Evolutionary conservation across 2,113 vertebrate species (phyloP), one percentile per base, ranked within the genome.

Genomic region (Leucoraja erinaceus): DNA sequence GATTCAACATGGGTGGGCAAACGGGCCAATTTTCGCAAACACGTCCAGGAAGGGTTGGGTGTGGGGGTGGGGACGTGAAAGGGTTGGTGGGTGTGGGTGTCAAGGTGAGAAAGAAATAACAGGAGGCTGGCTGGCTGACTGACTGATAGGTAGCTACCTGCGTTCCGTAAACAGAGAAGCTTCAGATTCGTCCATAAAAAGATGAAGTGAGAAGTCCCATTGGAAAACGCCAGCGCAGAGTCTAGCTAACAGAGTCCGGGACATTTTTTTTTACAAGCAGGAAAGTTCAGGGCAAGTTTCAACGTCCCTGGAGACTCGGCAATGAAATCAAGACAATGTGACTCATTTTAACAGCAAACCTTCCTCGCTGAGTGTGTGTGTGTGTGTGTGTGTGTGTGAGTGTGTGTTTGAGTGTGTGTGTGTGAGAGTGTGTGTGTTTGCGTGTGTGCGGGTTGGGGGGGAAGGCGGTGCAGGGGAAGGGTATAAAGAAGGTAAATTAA

Each of bases 1-100:
- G 88, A 91, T 91, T 91, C 88, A 68, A 91, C 66, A 70, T 91
- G 88, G 88, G 88, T 91, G 88, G 86, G 66, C 33, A 68, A 72
- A 91, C 18, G 88, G 88, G 33, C 16, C 88, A 91, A 91, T 91
- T 91, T 91, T 91, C 31, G 38, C 88, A 91, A 90, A 90, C 88
- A 11, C 66, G 33, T 91, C 47, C 6, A 33, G 20, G 25, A 33
- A 47, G n/a, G 63, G 14, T 31, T n/a, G 16, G 31, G 14, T 16
- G 18, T 18, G n/a, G 31, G 63, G 88, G 31, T 4, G 95, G 94
- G 96, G 95, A 95, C 95, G 95, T 94, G 95, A 95, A 47, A 47
- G 95, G 96, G 96, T 95, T 95, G 95, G 94, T 95, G 96, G 96
- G 96, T 95, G 95, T 95, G 96, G 95, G 96, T 96, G 96, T 96